Base-by-base conservation (phyloP, 2,113 vertebrate genomes). In the Zosterops hypoxanthus region DNA sequence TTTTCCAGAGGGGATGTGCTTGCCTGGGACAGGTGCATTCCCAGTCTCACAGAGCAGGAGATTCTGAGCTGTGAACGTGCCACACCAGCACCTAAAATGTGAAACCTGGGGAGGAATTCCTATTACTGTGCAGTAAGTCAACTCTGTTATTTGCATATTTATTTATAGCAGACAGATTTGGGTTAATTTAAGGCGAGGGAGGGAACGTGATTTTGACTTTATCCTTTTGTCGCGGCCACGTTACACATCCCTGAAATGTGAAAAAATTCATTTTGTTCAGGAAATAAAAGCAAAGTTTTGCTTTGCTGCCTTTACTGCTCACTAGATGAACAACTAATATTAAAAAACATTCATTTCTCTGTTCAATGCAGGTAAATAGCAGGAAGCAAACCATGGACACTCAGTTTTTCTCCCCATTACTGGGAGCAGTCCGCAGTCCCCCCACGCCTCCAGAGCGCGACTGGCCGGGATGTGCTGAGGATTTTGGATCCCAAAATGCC, bases 171-270 rank as follows among this genome's bases (percentile, higher is more conserved):
- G 33, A 1, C 47, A n/a, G 15, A 6, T 56, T 68, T 41, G 24
- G 44, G 14, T 50, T 41, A 1, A 26, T 44, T 56, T 50, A 31
- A 82, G 56, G 60, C 19, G 31, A n/a, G 4, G 44, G 46, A 72
- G 20, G 41, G 22, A 26, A 12, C 1, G 1, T 19, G 8, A 42
- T 49, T 46, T 41, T 8, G 29, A 0, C 15, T 75, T 18, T 2
- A 8, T 47, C 55, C 29, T 60, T 61, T 25, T 28, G 4, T 47
- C 1, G 1, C 9, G 14, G 25, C 46, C 14, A 3, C 0, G 0
- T 60, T 76, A 4, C 2, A 0, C 61, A 19, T 73, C 31, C 34
- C 52, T 49, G 23, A 55, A 39, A 39, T 39, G 39, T 39, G 39
- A 39, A 39, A n/a, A 22, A 42, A 42, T 2, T 6, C 11, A 5